Evolutionary conservation across 2,113 vertebrate species (phyloP).

Genomic region (Cheirogaleus medius): DNA sequence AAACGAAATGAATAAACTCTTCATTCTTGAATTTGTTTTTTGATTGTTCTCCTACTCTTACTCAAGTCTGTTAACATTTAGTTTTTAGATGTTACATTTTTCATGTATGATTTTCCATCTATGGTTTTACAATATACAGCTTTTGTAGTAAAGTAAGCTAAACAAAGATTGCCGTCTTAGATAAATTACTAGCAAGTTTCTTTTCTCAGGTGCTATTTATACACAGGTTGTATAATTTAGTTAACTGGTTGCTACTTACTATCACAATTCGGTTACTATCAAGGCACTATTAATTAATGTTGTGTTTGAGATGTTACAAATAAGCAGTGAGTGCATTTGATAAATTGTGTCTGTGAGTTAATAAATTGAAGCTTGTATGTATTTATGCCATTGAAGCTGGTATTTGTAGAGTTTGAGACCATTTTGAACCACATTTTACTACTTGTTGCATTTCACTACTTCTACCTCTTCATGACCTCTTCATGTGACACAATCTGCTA

Average conservation of each 20-base stretch:
- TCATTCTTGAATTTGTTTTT: neutral
- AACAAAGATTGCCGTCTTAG: neutral
- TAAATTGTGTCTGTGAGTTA: neutral
- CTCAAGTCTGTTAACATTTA: neutral
- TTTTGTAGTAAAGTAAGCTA: neutral
- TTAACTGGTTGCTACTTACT: neutral
- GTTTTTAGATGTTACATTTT: neutral
- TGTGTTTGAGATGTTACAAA: neutral
- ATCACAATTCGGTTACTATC: neutral
- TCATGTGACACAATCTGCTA: neutral
- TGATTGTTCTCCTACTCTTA: neutral
- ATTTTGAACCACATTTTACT: neutral
- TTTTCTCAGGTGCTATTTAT: constrained; percentile 25
- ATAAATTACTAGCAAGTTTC: neutral
- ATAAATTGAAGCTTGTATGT: neutral
- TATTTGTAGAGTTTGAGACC: neutral
- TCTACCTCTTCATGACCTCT: neutral
- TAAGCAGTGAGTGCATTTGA: neutral
- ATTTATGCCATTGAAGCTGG: neutral
- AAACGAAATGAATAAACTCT: neutral
- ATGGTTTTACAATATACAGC: neutral
- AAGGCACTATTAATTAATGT: neutral
- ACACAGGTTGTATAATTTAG: neutral
- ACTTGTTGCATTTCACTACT: neutral
- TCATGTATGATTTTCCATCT: neutral